Evolutionary conservation across 1,140 invertebrate genomes (phyloP), one percentile per base, ranked within the genome.

Genomic region (Saccostrea cuccullata): DNA sequence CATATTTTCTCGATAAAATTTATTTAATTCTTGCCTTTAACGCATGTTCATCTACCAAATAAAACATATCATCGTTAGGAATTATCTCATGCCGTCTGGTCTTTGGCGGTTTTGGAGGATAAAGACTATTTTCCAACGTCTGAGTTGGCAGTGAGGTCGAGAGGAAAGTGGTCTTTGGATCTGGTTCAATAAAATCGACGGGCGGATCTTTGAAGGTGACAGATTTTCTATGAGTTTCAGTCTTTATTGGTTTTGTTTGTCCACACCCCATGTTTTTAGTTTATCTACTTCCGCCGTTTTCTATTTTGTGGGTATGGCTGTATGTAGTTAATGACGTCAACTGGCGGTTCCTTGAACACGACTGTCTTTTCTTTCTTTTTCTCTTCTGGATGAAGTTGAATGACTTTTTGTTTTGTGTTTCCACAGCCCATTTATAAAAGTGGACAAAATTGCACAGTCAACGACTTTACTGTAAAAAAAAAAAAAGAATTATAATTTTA

Each of bases 11-110:
- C n/a, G n/a, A n/a, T n/a, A n/a, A n/a, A n/a, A n/a, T 47, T 47
- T 47, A 9, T 47, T 12, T 3, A 85, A 60, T 23, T 84, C 58
- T 70, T 84, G 73, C 87, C 23, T 26, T 77, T 17, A 88, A 84
- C 3, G 87, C 87, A 77, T 85, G 64, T 1, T 88, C 83, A 55
- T 88, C 87, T 13, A 88, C 36, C n/a, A 67, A 70, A 2, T 88
- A 40, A 56, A 88, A 88, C 15, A 85, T 85, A 13, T 4, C 20
- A 13, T 83, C 83, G 23, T 88, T 83, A 17, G 83, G 84, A 70
- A 88, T 88, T 11, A 88, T 85, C 11, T 88, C 64, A 36, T 77
- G 26, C 55, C 87, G 36, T 11, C 26, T 85, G 17, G 84, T 73
- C 36, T 70, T 73, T 8, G 87, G 87, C 9, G 87, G 87, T 23